Percentiles rank a stretch among this genome's conserved stretches.
Conservation (phyloP, 2,888 invertebrate species). For the Acleris cristana region DNA sequence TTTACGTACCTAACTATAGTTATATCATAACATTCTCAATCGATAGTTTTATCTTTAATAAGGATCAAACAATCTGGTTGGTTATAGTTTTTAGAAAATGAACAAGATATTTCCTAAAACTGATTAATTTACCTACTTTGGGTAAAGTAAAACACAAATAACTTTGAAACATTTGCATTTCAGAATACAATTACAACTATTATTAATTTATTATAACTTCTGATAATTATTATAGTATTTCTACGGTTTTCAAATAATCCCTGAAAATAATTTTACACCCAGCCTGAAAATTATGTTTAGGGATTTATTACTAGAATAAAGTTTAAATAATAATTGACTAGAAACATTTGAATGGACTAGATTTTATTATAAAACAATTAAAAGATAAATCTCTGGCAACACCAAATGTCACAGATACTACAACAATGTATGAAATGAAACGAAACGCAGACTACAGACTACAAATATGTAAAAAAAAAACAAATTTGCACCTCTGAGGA, state of each 20-base stretch:
- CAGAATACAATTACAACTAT: slow-evolving; percentile 51
- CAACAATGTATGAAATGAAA: no score
- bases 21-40: no score
- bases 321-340: slow-evolving; percentile 52
- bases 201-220: slow-evolving; percentile 41
- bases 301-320: slow-evolving; percentile 38
- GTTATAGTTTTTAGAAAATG: background rate
- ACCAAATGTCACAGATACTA: no score
- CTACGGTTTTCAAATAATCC: slow-evolving; percentile 33
- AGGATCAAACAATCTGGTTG: background rate
- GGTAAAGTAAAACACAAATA: slow-evolving; percentile 50
- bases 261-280: slow-evolving; percentile 55
- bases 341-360: slow-evolving; percentile 45
- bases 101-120: background rate
- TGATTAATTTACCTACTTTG: background rate
- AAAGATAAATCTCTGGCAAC: no score
- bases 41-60: no score
- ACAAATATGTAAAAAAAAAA: no score
- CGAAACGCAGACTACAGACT: no score
- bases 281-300: slow-evolving; percentile 67
- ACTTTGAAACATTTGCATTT: slow-evolving; percentile 62
- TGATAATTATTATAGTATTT: slow-evolving; percentile 6
- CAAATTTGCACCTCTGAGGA: no score
- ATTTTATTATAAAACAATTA: background rate
- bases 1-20: no score